Evolutionary conservation across 2,888 invertebrate genomes (phyloP), one percentile per base, ranked within the genome.

Genomic region (Arctia plantaginis): DNA sequence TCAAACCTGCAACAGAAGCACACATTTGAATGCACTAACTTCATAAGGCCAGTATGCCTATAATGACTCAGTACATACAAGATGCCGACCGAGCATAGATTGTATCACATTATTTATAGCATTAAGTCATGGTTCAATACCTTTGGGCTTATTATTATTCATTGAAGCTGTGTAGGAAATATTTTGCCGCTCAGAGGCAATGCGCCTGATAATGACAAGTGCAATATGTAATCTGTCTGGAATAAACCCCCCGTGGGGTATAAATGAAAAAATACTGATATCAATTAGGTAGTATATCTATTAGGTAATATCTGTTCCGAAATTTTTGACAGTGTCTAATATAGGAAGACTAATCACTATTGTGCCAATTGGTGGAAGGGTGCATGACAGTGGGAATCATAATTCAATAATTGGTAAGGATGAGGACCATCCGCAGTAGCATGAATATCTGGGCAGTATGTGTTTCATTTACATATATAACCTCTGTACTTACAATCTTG

Each of bases 91-190:
- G 82, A 87, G 82, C 86, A 85, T 85, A 90, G 92, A 93, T 93
- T 88, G 88, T 90, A 92, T 93, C 92, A 84, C 78, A 87, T 90
- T 88, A 92, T 92, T 93, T 93, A 93, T 92, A 89, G 90, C 90
- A 87, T 88, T 88, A 88, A 91, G 90, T 90, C 90, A 90, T 90
- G 90, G 90, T 90, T 92, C 91, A 90, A 90, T 91, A 91, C 88
- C 90, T 91, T 89, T 88, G 80, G 85, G 86, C 89, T 91, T 90
- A 90, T 89, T 91, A 91, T 91, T 92, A 92, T 92, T 90, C 91
- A 91, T 91, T 87, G 90, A 84, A 79, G 82, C 79, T 87, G 83
- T 86, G 86, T 87, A 87, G 86, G 87, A 89, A 88, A 86, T 87
- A 82, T 88, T 85, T 83, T 82, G 83, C 80, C 72, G 77, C 80